phyloP scores from a whole-genome alignment of 2,113 vertebrate species.

The Megaceryle torquata region DNA sequence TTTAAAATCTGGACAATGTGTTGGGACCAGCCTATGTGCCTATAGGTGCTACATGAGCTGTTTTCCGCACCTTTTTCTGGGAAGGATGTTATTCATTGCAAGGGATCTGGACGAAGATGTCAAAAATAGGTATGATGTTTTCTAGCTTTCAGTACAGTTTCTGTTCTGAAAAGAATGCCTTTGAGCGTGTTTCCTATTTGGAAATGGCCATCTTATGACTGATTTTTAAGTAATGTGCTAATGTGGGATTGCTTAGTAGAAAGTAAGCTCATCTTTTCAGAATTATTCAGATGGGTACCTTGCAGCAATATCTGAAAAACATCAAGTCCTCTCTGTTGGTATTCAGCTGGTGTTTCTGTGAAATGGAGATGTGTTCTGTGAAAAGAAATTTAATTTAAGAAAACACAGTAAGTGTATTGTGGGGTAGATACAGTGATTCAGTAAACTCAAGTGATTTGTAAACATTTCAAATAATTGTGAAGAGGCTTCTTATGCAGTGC shows the following conservation, averaged over 20 bases:
- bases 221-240: neutral
- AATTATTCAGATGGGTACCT: neutral
- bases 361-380: neutral
- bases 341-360: neutral
- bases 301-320: neutral
- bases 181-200: neutral
- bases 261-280: neutral
- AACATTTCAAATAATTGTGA: neutral
- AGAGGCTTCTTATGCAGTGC: neutral
- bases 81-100: constrained; percentile 2
- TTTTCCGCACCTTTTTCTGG: neutral
- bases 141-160: neutral
- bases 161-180: neutral
- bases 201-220: neutral
- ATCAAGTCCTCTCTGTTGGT: neutral
- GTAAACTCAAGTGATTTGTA: neutral
- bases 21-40: accelerated
- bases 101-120: neutral
- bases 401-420: neutral
- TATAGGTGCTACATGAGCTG: neutral
- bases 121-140: constrained; percentile 21
- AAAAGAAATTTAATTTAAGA: neutral
- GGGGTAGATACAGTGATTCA: neutral
- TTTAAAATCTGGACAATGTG: neutral
- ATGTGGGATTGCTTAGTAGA: neutral